These are phyloP conservation scores for Oostethus manadensis DNA, from an alignment of 2,113 vertebrate species.

Conservation along the genomic window DNA sequence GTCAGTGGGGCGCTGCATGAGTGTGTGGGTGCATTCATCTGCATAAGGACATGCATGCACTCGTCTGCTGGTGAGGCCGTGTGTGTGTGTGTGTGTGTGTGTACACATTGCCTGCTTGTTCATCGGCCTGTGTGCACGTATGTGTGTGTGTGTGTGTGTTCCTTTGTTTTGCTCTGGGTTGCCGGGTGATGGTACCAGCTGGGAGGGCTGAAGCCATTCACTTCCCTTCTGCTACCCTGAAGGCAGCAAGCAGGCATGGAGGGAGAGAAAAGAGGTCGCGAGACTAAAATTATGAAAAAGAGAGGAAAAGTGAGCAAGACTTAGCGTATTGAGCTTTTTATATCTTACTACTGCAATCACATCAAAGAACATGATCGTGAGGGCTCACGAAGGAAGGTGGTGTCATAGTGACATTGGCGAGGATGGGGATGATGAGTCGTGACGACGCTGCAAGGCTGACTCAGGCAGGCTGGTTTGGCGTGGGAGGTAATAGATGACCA, in stretches of 20 bases:
- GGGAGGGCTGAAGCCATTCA: constrained; percentile 75
- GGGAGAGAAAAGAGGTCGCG: constrained; percentile 17
- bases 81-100: constrained; percentile 29
- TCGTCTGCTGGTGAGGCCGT: constrained; percentile 18
- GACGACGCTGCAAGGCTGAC: constrained; percentile 59
- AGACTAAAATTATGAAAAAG: constrained; percentile 2
- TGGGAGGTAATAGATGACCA: constrained; percentile 45
- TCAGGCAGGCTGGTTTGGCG: constrained; percentile 54
- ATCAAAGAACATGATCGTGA: constrained; percentile 12
- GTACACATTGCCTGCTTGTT: constrained; percentile 25
- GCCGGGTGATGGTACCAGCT: constrained; percentile 78
- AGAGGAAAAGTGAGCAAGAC: constrained; percentile 13
- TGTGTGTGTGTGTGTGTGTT: constrained; percentile 39
- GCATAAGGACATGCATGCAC: constrained; percentile 35
- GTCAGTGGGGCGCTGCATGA: constrained; percentile 19
- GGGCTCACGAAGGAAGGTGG: constrained; percentile 16
- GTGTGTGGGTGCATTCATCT: constrained; percentile 25
- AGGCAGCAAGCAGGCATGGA: constrained; percentile 60
- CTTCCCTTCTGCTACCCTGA: constrained; percentile 71
- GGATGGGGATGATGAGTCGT: constrained; percentile 40
- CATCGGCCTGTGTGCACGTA: constrained; percentile 17
- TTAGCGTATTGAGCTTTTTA: constrained; percentile 2
- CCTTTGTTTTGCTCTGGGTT: constrained; percentile 75
- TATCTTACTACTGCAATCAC: constrained; percentile 1
- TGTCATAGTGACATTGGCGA: constrained; percentile 31